Percentiles rank a stretch among this genome's conserved stretches.
Evolutionary conservation across 2,888 invertebrate species (phyloP).

Genomic region (Drosophila mulleri): DNA sequence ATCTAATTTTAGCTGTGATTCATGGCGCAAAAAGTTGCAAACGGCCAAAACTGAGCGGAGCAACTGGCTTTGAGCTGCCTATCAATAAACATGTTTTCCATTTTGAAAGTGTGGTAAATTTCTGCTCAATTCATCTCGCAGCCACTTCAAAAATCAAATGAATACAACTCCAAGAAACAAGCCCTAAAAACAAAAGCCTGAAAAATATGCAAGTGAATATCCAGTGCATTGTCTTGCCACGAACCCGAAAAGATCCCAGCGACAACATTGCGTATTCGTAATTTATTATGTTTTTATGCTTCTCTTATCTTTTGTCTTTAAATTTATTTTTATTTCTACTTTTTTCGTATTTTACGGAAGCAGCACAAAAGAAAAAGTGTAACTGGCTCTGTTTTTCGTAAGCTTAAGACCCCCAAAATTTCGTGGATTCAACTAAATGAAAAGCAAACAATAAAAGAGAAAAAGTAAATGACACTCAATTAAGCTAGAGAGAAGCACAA

Average conservation of each 20-base stretch:
- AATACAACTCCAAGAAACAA: not conserved
- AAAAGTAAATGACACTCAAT: conserved; percentile 49
- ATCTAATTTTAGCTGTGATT: conserved; percentile 76
- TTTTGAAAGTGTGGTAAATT: conserved; percentile 67
- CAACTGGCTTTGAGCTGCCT: conserved; percentile 39
- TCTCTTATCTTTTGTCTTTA: conserved; percentile 27
- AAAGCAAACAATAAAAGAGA: conserved; percentile 40
- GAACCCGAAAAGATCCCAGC: conserved; percentile 33
- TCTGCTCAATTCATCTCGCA: conserved; percentile 34
- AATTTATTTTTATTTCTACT: conserved; percentile 12
- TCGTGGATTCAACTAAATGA: conserved; percentile 52
- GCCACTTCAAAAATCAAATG: conserved; percentile 14
- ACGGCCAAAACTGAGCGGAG: conserved; percentile 35
- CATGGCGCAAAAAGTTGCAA: conserved; percentile 61
- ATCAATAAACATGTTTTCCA: conserved; percentile 69
- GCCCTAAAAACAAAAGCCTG: conserved; percentile 27
- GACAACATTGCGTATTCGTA: conserved; percentile 58
- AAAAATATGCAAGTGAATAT: conserved; percentile 56
- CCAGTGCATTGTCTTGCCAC: conserved; percentile 57
- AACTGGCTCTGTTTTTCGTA: conserved; percentile 14
- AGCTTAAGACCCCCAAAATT: conserved; percentile 22
- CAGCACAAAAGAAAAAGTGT: conserved; percentile 50
- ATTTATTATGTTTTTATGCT: conserved; percentile 33
- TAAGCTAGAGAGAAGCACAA: conserved; percentile 8
- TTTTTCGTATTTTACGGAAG: conserved; percentile 41